phyloP scores from a whole-genome alignment of 2,113 vertebrate species.

The Lophotis ruficrista region DNA sequence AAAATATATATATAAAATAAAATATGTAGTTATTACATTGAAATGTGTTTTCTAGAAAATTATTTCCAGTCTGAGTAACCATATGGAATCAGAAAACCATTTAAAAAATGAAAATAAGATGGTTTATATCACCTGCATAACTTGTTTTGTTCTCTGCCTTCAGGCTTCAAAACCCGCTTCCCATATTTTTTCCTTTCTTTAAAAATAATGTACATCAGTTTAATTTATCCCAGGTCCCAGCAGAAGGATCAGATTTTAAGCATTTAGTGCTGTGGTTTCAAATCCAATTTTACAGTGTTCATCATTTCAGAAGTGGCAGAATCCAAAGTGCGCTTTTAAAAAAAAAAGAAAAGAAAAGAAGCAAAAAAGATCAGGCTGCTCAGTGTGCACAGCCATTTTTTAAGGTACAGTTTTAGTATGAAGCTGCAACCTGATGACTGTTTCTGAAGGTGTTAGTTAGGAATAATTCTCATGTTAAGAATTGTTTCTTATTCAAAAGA shows the following conservation, averaged over 20 bases:
- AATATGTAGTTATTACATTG: constrained; percentile 57
- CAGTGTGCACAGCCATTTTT: neutral
- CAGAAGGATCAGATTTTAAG: constrained; percentile 82
- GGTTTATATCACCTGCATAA: constrained; percentile 82
- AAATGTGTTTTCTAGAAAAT: constrained; percentile 73
- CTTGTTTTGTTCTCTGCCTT: constrained; percentile 82
- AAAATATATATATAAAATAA: neutral
- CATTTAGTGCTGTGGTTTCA: constrained; percentile 81
- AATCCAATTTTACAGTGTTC: constrained; percentile 83
- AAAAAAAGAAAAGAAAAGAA: neutral
- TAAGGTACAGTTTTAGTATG: constrained; percentile 5
- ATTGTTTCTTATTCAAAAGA: neutral
- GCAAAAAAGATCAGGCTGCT: neutral
- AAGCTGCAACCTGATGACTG: constrained; percentile 16
- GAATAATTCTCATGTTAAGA: constrained; percentile 32
- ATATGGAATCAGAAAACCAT: constrained; percentile 76
- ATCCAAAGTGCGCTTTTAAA: constrained; percentile 43
- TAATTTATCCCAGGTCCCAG: constrained; percentile 85
- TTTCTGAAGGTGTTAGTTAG: constrained; percentile 29
- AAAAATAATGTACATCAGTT: constrained; percentile 83
- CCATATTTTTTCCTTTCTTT: constrained; percentile 79
- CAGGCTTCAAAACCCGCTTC: constrained; percentile 77
- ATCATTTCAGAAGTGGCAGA: constrained; percentile 78
- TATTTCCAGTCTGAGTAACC: constrained; percentile 72
- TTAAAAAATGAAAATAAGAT: constrained; percentile 77